Conservation (phyloP, 2,888 invertebrate species). For the Acleris sparsana region DNA sequence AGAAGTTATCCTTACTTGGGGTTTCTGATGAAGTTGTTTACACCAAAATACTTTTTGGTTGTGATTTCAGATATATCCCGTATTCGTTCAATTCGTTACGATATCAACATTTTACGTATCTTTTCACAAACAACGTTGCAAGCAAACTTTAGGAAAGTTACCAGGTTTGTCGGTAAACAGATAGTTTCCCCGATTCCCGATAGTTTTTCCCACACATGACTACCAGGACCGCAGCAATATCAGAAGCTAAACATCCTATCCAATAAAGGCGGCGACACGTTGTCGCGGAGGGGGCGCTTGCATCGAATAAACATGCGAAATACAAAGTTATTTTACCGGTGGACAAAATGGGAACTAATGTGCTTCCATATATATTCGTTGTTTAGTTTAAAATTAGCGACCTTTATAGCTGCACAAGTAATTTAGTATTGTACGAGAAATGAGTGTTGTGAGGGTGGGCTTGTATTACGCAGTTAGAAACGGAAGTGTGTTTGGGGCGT, state of each 20-base stretch:
- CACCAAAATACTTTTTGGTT: no score
- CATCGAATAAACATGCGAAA: conserved; percentile 9
- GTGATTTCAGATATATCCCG: no score
- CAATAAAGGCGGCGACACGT: conserved; percentile 46
- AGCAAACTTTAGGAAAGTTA: no score
- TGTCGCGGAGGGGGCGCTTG: conserved; percentile 39
- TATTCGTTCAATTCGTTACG: no score
- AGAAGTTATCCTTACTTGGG: no score
- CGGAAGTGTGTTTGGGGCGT: conserved; percentile 12
- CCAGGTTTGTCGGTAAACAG: no score
- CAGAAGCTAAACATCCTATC: conserved; percentile 37
- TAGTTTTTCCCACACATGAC: conserved; percentile 32
- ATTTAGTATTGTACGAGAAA: conserved; percentile 8
- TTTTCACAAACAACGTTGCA: no score
- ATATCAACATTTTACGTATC: no score
- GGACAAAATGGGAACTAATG: conserved; percentile 1
- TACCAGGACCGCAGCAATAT: conserved; percentile 37
- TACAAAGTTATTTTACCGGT: conserved; percentile 19
- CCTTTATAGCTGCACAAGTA: neutral
- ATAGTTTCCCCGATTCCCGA: conserved; percentile 2
- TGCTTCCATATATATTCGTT: neutral
- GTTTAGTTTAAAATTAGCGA: neutral
- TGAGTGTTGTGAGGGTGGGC: conserved; percentile 18
- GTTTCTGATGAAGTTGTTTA: no score
- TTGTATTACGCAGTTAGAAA: conserved; percentile 15